phyloP scores from a whole-genome alignment of 1,140 invertebrate species.

The Hyphantria cunea region DNA sequence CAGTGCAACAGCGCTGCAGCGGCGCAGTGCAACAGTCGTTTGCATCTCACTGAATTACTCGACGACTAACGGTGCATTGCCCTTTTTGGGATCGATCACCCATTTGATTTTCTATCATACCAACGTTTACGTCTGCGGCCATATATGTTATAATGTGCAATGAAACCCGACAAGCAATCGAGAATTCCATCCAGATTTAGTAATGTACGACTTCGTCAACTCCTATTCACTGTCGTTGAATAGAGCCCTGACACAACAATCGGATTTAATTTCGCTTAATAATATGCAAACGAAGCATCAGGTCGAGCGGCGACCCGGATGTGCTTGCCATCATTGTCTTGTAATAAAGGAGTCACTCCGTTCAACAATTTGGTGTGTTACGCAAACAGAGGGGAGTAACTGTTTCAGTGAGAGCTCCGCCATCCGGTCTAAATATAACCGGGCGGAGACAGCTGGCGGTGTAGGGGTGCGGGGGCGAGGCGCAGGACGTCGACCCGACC shows the following conservation, averaged over 20 bases:
- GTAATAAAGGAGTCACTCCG: slow-evolving; percentile 35
- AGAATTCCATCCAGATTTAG: slow-evolving; percentile 13
- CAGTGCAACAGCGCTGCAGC: slow-evolving; percentile 39
- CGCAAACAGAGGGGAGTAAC: slow-evolving; percentile 54
- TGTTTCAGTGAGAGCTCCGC: slow-evolving; percentile 58
- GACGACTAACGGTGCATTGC: slow-evolving; percentile 41
- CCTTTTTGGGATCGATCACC: slow-evolving; percentile 42
- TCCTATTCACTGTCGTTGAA: slow-evolving; percentile 10
- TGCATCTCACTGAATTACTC: slow-evolving; percentile 45
- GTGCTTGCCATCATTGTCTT: slow-evolving; percentile 20
- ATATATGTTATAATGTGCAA: slow-evolving; percentile 12
- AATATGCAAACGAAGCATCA: slow-evolving; percentile 15
- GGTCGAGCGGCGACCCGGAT: slow-evolving; percentile 14
- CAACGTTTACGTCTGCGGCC: slow-evolving; percentile 21
- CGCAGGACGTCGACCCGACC: slow-evolving; percentile 53
- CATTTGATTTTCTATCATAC: slow-evolving; percentile 23
- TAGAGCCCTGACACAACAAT: slow-evolving; percentile 13
- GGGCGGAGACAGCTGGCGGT: slow-evolving; percentile 44
- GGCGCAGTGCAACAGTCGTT: slow-evolving; percentile 31
- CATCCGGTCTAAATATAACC: slow-evolving; percentile 70
- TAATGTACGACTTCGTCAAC: background rate
- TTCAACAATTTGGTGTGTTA: slow-evolving; percentile 45
- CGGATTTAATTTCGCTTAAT: slow-evolving; percentile 15
- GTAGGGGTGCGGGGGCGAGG: slow-evolving; percentile 25
- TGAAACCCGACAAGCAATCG: background rate